Evolutionary conservation across 2,888 invertebrate genomes (phyloP).

Genomic region (Sabellastarte sp.): DNA sequence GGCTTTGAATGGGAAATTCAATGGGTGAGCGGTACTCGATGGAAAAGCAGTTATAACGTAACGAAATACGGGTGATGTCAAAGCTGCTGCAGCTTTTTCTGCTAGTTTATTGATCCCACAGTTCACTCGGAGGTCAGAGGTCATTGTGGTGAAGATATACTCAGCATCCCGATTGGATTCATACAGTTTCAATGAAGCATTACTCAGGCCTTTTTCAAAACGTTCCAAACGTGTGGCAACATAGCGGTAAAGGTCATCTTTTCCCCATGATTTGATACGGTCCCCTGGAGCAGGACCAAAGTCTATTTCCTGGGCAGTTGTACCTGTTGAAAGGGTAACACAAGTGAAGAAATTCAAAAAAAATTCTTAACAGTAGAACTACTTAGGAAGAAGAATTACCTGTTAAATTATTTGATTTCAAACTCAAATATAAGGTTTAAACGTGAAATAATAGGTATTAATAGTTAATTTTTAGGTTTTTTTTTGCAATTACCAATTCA

Average conservation of each 20-base stretch:
- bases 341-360: too few species aligned
- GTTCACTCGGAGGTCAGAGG: slow-evolving; percentile 39
- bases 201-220: slow-evolving; percentile 32
- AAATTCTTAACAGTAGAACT: too few species aligned
- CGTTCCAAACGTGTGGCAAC: slow-evolving; percentile 36
- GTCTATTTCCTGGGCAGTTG: slow-evolving; percentile 42
- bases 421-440: too few species aligned
- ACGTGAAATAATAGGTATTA: too few species aligned
- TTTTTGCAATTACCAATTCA: too few species aligned
- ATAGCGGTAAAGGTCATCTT: slow-evolving; percentile 34
- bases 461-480: too few species aligned
- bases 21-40: slow-evolving; percentile 32
- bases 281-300: slow-evolving; percentile 34
- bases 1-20: slow-evolving; percentile 17
- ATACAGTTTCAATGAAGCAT: slow-evolving; percentile 33
- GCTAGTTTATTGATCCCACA: slow-evolving; percentile 41
- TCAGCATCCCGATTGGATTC: slow-evolving; percentile 29
- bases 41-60: slow-evolving; percentile 41
- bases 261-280: slow-evolving; percentile 36
- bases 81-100: slow-evolving; percentile 24
- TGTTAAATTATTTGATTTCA: too few species aligned
- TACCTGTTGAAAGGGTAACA: too few species aligned
- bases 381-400: too few species aligned
- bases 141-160: slow-evolving; percentile 41
- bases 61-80: slow-evolving; percentile 36